A percentile compares a stretch with the other conserved stretches of the same genome.
Evolutionary conservation across 2,888 invertebrate species (phyloP).

Genomic region (Lycocerus yunnanus): DNA sequence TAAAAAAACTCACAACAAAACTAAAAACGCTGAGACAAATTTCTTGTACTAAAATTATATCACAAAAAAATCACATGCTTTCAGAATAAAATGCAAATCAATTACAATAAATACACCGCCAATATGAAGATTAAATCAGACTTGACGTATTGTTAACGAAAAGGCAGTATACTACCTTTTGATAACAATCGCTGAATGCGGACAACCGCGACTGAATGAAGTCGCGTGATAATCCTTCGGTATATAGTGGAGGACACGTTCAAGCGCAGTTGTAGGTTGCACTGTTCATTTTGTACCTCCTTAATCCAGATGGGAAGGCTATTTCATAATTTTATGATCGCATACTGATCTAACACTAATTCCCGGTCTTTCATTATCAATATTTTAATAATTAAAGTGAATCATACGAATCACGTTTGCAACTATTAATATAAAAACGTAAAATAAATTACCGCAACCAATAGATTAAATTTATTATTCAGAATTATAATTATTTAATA

Average conservation of each 20-base stretch:
- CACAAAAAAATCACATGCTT: conserved; percentile 37
- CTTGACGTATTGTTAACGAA: conserved; percentile 19
- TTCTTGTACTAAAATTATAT: conserved; percentile 27
- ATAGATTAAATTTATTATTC: background rate
- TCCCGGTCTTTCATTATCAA: background rate
- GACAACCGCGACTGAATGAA: conserved; percentile 37
- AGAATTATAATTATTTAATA: background rate
- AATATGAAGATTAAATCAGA: conserved; percentile 6
- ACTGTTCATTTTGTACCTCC: conserved; percentile 21
- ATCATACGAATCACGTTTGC: background rate
- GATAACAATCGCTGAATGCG: conserved; percentile 33
- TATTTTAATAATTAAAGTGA: background rate
- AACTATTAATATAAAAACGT: background rate
- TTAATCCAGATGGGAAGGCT: conserved; percentile 11
- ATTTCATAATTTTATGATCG: background rate
- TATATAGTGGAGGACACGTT: conserved; percentile 32
- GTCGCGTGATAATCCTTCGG: conserved; percentile 36
- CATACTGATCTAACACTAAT: background rate
- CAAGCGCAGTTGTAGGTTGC: conserved; percentile 31
- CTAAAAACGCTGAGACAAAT: conserved; percentile 14
- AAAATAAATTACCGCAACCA: background rate
- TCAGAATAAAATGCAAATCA: conserved; percentile 19
- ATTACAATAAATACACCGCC: conserved; percentile 26
- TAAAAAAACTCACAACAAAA: conserved; percentile 28
- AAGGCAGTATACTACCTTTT: conserved; percentile 30